Percentiles rank a stretch among this genome's conserved stretches.
Evolutionary conservation across 2,797 vertebrate species (phyloP).

Genomic region (Pogoniulus pusillus): DNA sequence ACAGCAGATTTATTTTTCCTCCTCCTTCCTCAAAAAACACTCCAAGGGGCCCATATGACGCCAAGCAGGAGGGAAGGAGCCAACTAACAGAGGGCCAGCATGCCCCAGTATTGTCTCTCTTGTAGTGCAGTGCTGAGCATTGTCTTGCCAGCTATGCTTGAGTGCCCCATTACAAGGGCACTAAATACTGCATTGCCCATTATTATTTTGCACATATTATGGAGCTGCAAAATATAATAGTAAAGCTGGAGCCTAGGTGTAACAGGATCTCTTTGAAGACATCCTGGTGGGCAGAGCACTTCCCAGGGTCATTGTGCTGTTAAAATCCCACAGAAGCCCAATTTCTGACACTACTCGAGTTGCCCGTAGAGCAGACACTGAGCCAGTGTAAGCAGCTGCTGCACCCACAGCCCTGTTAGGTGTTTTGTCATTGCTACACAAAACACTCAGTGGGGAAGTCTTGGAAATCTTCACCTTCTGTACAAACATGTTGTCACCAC

Average conservation of each 20-base stretch:
- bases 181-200: neutral
- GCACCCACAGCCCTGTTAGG: neutral
- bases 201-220: neutral
- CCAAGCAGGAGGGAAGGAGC: neutral
- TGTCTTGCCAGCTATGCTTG: neutral
- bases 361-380: fast-evolving
- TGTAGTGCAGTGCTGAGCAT: neutral
- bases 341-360: neutral
- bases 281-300: neutral
- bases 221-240: neutral
- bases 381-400: fast-evolving
- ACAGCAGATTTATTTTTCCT: neutral
- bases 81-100: neutral
- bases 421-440: neutral
- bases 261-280: neutral
- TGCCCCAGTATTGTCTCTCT: neutral
- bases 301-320: neutral
- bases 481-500: neutral
- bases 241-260: neutral
- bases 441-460: neutral
- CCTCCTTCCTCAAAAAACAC: neutral
- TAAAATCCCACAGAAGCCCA: neutral
- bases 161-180: neutral
- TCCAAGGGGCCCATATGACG: neutral
- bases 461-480: neutral